phyloP scores from a whole-genome alignment of 2,797 vertebrate species.

The Sebastolobus alascanus region DNA sequence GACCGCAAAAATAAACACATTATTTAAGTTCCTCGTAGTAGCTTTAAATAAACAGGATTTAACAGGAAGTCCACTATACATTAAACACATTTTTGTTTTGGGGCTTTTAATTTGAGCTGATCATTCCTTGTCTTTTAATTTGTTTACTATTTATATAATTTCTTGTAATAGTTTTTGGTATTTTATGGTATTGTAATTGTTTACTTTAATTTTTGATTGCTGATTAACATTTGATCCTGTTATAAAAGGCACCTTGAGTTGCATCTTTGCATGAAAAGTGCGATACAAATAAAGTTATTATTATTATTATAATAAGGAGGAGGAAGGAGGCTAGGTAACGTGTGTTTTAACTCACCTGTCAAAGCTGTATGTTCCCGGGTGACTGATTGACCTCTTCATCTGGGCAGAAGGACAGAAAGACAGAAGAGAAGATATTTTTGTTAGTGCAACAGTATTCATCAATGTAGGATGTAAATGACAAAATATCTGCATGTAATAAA shows the following conservation, averaged over 20 bases:
- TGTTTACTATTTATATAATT: too few species aligned
- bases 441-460: neutral
- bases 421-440: neutral
- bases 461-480: neutral
- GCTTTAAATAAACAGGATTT: too few species aligned
- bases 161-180: too few species aligned
- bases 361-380: conserved; percentile 92
- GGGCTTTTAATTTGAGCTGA: too few species aligned
- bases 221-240: neutral
- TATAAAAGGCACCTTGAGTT: neutral
- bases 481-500: neutral
- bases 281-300: neutral
- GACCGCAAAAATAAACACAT: too few species aligned
- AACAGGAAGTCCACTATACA: too few species aligned
- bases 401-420: conserved; percentile 68
- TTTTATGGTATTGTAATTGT: too few species aligned
- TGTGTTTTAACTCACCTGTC: conserved; percentile 85
- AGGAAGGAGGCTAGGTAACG: neutral
- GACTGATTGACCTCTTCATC: conserved; percentile 96
- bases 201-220: too few species aligned
- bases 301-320: neutral
- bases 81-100: too few species aligned
- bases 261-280: neutral
- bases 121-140: too few species aligned
- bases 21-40: too few species aligned